Base-by-base conservation (phyloP, 2,797 vertebrate genomes). In the Smutsia temminckii region DNA sequence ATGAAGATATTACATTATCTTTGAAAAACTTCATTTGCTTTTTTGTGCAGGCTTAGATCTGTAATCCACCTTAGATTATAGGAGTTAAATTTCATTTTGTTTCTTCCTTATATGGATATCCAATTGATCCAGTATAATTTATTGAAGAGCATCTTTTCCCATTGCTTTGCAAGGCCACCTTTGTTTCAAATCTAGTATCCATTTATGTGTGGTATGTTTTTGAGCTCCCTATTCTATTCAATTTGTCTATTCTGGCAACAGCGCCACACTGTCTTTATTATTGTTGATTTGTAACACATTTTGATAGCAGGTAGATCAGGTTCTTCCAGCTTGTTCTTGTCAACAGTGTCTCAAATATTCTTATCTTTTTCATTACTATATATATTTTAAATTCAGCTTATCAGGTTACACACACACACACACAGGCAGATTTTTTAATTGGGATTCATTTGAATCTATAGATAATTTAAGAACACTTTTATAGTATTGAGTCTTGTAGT, bases 331-430 rank as follows among this genome's bases (percentile, higher is more conserved):
- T 69, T 37, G n/a, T 92, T 83, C 75, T 75, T 77, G 23, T 63
- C 23, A 51, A 61, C 53, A 74, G 8, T 90, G 8, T 66, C 46
- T 95, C n/a, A 21, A 64, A 6, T 81, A 11, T 77, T 90, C 63
- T 81, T 85, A 74, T 42, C 37, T 89, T 89, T 81, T 57, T 71
- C 46, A 68, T 77, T 77, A 49, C 63, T 84, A 23, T 51, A 34
- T 66, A 51, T 5, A 42, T 85, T 85, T 92, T 69, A 29, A 86
- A 86, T 86, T 95, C 55, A 93, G 21, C 55, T 17, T 80, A 86
- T 64, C 66, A 95, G 51, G 53, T 49, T 53, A 63, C 27, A 71
- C 55, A 68, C 6, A 14, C 55, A 68, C 6, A 14, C 18, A 59
- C 40, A 74, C 21, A 34, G 13, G 71, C 46, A 75, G 51, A 69